Base-by-base conservation (phyloP, 2,113 vertebrate genomes). In the Helogale parvula region DNA sequence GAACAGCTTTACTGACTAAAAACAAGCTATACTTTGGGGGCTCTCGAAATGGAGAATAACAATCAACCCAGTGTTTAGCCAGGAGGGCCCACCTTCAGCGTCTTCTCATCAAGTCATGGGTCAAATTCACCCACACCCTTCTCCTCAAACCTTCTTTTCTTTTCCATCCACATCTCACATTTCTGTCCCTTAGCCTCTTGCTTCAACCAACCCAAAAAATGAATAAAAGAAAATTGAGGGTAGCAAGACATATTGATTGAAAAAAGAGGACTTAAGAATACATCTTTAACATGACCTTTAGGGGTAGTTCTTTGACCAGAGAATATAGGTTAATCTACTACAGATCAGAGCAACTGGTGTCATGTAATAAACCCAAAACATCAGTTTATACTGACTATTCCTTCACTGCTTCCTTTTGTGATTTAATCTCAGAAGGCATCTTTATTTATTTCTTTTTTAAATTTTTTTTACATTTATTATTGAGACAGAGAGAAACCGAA, bases 371-470 rank as follows among this genome's bases (percentile, higher is more conserved):
- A 74, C 27, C n/a, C 66, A 71, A 54, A 88, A 25, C 9, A 76
- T 17, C 31, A 25, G 23, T 7, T 21, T 52, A 68, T 5, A 23
- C 14, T 29, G 35, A 35, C 50, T 27, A 29, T 10, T 27, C 2
- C 71, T 60, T 29, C 84, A 63, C 41, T 76, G 16, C 21, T 65
- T 45, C 1, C 9, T 31, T 77, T 74, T 57, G 54, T 27, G 12
- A 92, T 85, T 68, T 31, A 87, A 90, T 31, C 33, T 87, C 54
- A 69, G 72, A 85, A 94, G 47, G 52, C n/a, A 85, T 60, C 87
- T 81, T 93, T 68, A 54, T 47, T 47, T 47, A 47, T 47, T 47
- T 47, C 45, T 47, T 47, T 47, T 47, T 47, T 41, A 41, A 47
- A 47, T 47, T 8, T 47, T 47, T 47, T 47, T 47, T 47, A 47